Evolutionary conservation across 2,888 invertebrate species (phyloP).

Genomic region (Drosophila borealis): DNA sequence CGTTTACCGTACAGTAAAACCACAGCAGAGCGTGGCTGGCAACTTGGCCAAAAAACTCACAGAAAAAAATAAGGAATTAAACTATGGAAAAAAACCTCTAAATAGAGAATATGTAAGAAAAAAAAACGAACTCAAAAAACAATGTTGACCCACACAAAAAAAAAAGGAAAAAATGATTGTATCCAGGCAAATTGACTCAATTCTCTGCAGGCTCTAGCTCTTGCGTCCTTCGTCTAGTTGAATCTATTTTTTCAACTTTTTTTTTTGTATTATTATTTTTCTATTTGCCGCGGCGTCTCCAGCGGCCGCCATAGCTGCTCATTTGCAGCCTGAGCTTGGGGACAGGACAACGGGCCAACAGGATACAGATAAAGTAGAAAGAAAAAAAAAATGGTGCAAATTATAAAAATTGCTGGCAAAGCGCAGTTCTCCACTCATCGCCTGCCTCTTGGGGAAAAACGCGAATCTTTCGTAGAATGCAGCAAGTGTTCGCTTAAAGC

Average conservation of each 20-base stretch:
- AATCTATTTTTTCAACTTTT: conserved; percentile 23
- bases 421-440: conserved; percentile 64
- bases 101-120: conserved; percentile 41
- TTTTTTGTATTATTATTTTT: conserved; percentile 58
- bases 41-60: conserved; percentile 9
- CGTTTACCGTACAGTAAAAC: conserved; percentile 14
- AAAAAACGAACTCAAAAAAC: conserved; percentile 18
- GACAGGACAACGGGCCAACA: conserved; percentile 29
- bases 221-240: conserved; percentile 50
- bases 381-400: conserved; percentile 58
- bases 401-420: conserved; percentile 81
- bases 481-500: conserved; percentile 56
- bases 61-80: conserved; percentile 1
- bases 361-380: conserved; percentile 41
- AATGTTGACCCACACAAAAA: conserved; percentile 47
- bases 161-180: conserved; percentile 21
- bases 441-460: conserved; percentile 38
- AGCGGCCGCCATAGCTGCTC: conserved; percentile 63
- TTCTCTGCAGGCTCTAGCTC: conserved; percentile 59
- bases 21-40: conserved; percentile 2
- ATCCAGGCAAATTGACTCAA: conserved; percentile 68
- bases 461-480: conserved; percentile 43
- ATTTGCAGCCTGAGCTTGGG: conserved; percentile 69
- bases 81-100: conserved; percentile 31
- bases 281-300: conserved; percentile 66